A percentile compares a stretch with the other conserved stretches of the same genome.
Evolutionary conservation across 2,113 vertebrate genomes (phyloP).

Genomic region (Callithrix jacchus): DNA sequence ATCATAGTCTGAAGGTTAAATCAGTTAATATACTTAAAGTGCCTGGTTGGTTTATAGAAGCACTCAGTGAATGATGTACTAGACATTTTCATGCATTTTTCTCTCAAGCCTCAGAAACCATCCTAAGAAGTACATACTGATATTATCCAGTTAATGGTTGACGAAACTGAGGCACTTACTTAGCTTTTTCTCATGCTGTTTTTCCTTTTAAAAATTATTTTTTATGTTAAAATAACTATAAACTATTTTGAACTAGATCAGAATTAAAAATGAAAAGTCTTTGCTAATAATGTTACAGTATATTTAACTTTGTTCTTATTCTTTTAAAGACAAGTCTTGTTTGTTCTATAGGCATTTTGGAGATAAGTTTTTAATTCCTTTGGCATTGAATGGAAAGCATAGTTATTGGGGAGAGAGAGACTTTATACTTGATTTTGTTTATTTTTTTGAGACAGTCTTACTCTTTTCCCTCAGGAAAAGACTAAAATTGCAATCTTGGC

Average conservation of each 20-base stretch:
- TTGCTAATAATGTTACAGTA: background rate
- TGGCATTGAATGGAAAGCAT: background rate
- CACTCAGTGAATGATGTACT: background rate
- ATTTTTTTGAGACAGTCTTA: too few relatives aligned
- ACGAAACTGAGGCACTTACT: background rate
- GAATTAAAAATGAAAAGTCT: slow-evolving; percentile 42
- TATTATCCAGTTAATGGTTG: background rate
- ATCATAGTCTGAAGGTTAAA: background rate
- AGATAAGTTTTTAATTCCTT: slow-evolving; percentile 25
- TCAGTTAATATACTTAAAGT: background rate
- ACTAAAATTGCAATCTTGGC: too few relatives aligned
- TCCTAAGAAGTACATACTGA: background rate
- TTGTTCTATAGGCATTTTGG: background rate
- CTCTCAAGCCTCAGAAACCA: background rate
- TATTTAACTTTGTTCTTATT: slow-evolving; percentile 27
- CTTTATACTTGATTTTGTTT: slow-evolving; percentile 35
- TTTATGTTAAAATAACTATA: slow-evolving; percentile 34
- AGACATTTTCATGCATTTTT: background rate
- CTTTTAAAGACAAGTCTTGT: background rate
- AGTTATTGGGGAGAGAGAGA: background rate
- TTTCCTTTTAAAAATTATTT: slow-evolving; percentile 35
- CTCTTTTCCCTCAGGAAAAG: too few relatives aligned
- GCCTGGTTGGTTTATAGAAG: background rate
- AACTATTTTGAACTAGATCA: slow-evolving; percentile 4
- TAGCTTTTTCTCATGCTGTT: background rate